These are phyloP conservation scores for Falco punctatus DNA, from an alignment of 2,113 vertebrate genomes.

Conservation along the genomic window DNA sequence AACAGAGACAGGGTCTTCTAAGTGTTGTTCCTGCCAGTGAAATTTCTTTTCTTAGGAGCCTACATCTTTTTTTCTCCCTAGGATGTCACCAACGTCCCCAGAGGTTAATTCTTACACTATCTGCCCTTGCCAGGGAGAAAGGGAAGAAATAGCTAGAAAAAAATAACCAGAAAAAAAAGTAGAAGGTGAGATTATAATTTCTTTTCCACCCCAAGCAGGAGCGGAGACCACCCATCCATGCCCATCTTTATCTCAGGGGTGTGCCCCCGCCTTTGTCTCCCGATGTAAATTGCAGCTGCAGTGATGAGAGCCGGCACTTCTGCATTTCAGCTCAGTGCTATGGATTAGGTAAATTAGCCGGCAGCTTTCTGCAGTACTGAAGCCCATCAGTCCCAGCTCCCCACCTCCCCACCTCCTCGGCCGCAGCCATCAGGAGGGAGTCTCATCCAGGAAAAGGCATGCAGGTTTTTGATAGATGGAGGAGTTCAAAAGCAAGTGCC, in stretches of 20 bases:
- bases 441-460: not conserved
- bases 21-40: not conserved
- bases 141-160: not conserved
- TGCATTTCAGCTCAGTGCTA: not conserved
- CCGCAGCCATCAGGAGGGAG: not conserved
- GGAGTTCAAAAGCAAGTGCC: not conserved
- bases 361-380: not conserved
- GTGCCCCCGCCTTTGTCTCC: fast-evolving
- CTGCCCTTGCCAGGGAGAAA: not conserved
- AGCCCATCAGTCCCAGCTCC: not conserved
- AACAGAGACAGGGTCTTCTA: not conserved
- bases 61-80: not conserved
- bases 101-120: not conserved
- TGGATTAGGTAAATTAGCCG: not conserved
- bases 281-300: not conserved
- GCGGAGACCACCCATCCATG: not conserved
- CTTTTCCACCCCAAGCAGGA: not conserved
- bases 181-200: not conserved
- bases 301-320: not conserved
- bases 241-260: fast-evolving
- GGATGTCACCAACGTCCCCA: not conserved
- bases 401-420: not conserved
- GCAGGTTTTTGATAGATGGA: not conserved
- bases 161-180: not conserved
- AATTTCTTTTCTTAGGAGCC: not conserved